phyloP scores from a whole-genome alignment of 2,797 vertebrate genomes.

The Falco cherrug region DNA sequence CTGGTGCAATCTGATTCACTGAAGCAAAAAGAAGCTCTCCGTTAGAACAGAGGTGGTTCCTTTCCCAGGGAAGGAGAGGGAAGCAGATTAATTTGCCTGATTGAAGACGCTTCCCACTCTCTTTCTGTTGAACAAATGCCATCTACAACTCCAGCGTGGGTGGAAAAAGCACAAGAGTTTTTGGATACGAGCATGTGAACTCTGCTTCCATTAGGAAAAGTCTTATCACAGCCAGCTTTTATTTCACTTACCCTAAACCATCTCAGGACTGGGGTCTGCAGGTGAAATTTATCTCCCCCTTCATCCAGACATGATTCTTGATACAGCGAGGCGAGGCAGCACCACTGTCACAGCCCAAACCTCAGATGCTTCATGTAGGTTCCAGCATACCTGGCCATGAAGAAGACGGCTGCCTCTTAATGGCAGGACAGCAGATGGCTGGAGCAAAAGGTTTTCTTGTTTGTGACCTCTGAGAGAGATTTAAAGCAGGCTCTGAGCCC shows the following conservation, averaged over 20 bases:
- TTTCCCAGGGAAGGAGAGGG: neutral
- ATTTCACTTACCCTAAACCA: neutral
- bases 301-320: neutral
- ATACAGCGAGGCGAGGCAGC: neutral
- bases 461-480: neutral
- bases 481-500: neutral
- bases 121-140: neutral
- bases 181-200: neutral
- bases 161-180: neutral
- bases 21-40: neutral
- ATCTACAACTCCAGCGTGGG: neutral
- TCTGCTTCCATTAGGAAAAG: neutral
- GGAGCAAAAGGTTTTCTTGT: neutral
- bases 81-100: neutral
- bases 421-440: neutral
- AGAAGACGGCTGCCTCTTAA: neutral
- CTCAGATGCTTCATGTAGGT: neutral
- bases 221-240: neutral
- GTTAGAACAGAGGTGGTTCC: neutral
- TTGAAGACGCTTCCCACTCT: neutral
- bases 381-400: fast-evolving
- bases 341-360: neutral
- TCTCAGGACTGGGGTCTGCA: neutral
- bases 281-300: neutral
- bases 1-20: neutral